These are phyloP conservation scores for Theristicus caerulescens DNA, from an alignment of 2,113 vertebrate genomes.

Conservation along the genomic window DNA sequence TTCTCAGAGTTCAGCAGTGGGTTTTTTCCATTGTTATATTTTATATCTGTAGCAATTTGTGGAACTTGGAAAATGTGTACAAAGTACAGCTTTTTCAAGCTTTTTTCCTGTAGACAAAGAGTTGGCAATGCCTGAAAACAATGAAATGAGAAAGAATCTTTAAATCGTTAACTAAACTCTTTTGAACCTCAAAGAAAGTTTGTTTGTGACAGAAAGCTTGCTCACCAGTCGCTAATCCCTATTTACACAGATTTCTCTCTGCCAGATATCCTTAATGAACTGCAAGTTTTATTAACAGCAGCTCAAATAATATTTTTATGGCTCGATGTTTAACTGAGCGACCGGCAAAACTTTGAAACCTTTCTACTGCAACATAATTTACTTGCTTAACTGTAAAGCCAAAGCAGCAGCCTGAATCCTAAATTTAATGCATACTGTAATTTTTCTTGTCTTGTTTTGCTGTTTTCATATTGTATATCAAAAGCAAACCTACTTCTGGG, in stretches of 20 bases:
- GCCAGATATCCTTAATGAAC: conserved; percentile 18
- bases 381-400: neutral
- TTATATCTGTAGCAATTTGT: neutral
- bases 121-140: conserved; percentile 15
- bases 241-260: neutral
- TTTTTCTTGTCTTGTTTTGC: neutral
- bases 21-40: neutral
- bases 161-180: neutral
- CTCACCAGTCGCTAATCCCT: neutral
- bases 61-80: neutral
- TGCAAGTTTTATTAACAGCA: conserved; percentile 20
- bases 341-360: neutral
- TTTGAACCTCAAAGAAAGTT: conserved; percentile 2
- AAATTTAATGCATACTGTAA: neutral
- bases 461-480: neutral
- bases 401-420: neutral
- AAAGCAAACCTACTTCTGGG: neutral
- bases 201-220: neutral
- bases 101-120: neutral
- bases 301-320: neutral
- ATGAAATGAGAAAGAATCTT: neutral
- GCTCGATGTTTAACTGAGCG: neutral
- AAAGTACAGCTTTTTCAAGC: neutral
- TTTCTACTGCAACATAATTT: neutral
- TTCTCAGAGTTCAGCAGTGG: neutral